These are phyloP conservation scores for Melieria crassipennis DNA, from an alignment of 2,888 invertebrate genomes.

Conservation along the genomic window DNA sequence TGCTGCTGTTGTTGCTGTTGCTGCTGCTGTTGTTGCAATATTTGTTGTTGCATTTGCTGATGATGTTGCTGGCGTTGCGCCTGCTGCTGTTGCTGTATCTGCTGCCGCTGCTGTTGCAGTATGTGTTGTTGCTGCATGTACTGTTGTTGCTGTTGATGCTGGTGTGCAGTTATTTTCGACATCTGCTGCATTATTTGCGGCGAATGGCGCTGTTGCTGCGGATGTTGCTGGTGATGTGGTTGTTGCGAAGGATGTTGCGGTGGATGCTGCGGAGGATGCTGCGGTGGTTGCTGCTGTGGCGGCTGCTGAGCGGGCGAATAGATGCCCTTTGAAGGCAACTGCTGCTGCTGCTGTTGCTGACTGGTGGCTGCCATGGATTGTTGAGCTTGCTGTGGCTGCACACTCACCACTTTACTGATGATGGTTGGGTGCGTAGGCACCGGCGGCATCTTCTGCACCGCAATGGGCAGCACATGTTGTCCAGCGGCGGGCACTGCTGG, in stretches of 20 bases:
- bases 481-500: slow-evolving; percentile 32
- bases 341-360: slow-evolving; percentile 37
- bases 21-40: slow-evolving; percentile 28
- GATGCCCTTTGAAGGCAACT: not conserved
- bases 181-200: slow-evolving; percentile 57
- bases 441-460: slow-evolving; percentile 57
- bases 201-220: slow-evolving; percentile 48
- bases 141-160: slow-evolving; percentile 47
- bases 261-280: slow-evolving; percentile 35
- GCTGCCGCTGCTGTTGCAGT: slow-evolving; percentile 28
- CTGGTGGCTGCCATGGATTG: slow-evolving; percentile 48
- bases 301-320: slow-evolving; percentile 25
- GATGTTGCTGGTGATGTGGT: slow-evolving; percentile 31
- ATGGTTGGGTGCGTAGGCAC: slow-evolving; percentile 57
- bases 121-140: slow-evolving; percentile 47
- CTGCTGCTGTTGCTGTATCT: slow-evolving; percentile 16
- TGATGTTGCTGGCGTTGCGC: slow-evolving; percentile 30
- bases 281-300: slow-evolving; percentile 25
- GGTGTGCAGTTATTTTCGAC: slow-evolving; percentile 53
- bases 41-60: slow-evolving; percentile 32
- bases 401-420: slow-evolving; percentile 60
- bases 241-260: slow-evolving; percentile 29
- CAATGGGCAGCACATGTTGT: slow-evolving; percentile 51
- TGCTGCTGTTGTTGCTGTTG: slow-evolving; percentile 44
- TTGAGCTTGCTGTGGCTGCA: slow-evolving; percentile 60